A percentile compares a stretch with the other conserved stretches of the same genome.
Conservation (phyloP, 1,140 invertebrate species). For the Kradibia gibbosae region DNA sequence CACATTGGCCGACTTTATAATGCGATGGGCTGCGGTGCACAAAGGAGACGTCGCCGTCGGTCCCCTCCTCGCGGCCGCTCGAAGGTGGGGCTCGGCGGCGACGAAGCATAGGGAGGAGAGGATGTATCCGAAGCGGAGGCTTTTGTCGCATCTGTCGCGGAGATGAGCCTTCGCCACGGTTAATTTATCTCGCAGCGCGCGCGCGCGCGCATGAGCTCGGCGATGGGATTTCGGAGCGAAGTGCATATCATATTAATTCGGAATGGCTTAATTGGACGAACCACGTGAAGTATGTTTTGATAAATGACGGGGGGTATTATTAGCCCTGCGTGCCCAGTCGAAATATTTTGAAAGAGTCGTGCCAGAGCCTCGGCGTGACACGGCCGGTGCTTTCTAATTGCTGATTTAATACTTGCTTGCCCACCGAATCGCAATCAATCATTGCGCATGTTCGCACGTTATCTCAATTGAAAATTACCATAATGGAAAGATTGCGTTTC, state of each 20-base stretch:
- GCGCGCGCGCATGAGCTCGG: too few species aligned
- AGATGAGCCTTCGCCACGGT: neutral
- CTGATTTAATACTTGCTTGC: neutral
- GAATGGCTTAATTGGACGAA: slow-evolving; percentile 1
- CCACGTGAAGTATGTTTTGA: neutral
- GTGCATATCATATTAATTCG: neutral
- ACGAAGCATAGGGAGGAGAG: too few species aligned
- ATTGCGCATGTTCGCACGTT: neutral
- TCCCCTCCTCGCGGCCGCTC: neutral
- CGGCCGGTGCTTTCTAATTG: slow-evolving; percentile 8
- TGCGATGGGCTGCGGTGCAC: neutral
- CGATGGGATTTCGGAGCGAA: neutral
- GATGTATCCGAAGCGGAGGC: too few species aligned
- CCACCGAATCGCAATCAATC: neutral
- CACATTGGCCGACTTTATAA: slow-evolving; percentile 27
- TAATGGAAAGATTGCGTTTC: neutral
- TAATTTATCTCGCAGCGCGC: neutral
- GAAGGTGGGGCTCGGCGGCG: neutral
- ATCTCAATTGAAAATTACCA: neutral
- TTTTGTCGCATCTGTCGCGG: neutral
- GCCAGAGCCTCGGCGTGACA: neutral
- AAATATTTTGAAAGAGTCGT: neutral
- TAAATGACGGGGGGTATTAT: neutral
- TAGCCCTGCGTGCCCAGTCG: neutral
- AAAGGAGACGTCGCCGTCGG: neutral